Evolutionary conservation across 2,888 invertebrate genomes (phyloP).

Genomic region (Lycia hirtaria): DNA sequence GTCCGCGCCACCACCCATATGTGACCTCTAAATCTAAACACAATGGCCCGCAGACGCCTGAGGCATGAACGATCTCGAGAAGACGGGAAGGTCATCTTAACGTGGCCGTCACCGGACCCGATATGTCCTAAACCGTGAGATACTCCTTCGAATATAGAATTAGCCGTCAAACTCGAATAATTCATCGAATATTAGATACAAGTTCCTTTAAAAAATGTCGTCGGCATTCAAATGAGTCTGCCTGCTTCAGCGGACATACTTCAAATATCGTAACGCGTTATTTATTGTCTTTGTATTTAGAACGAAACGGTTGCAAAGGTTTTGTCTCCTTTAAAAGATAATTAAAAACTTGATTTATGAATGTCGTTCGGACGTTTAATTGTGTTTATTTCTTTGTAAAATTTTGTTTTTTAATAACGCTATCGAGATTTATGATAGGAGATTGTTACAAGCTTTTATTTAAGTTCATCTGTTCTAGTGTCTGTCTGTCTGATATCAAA

Average conservation of each 20-base stretch:
- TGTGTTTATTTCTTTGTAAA: constrained; percentile 44
- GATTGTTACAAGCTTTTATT: too few relatives aligned
- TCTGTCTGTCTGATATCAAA: too few relatives aligned
- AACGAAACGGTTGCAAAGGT: constrained; percentile 55
- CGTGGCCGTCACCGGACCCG: constrained; percentile 48
- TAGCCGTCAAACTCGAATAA: constrained; percentile 48
- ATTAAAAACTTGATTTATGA: constrained; percentile 65
- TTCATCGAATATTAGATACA: constrained; percentile 49
- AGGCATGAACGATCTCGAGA: constrained; percentile 46
- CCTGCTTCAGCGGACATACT: constrained; percentile 58
- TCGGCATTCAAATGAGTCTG: constrained; percentile 71
- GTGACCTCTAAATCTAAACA: constrained; percentile 40
- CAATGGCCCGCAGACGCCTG: constrained; percentile 38
- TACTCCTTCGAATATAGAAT: constrained; percentile 65
- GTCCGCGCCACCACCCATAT: constrained; percentile 45
- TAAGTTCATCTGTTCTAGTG: too few relatives aligned
- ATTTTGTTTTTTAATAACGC: constrained; percentile 40
- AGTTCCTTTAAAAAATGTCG: constrained; percentile 66
- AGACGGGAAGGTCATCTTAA: constrained; percentile 50
- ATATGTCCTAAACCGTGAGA: constrained; percentile 64
- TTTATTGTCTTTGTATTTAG: constrained; percentile 73
- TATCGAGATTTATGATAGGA: constrained; percentile 34
- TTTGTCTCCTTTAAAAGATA: constrained; percentile 46
- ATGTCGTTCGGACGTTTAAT: constrained; percentile 42
- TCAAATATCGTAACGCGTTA: constrained; percentile 71